These are phyloP conservation scores for Rhabdophis nuchalis DNA, from an alignment of 2,797 vertebrate genomes.

Conservation along the genomic window DNA sequence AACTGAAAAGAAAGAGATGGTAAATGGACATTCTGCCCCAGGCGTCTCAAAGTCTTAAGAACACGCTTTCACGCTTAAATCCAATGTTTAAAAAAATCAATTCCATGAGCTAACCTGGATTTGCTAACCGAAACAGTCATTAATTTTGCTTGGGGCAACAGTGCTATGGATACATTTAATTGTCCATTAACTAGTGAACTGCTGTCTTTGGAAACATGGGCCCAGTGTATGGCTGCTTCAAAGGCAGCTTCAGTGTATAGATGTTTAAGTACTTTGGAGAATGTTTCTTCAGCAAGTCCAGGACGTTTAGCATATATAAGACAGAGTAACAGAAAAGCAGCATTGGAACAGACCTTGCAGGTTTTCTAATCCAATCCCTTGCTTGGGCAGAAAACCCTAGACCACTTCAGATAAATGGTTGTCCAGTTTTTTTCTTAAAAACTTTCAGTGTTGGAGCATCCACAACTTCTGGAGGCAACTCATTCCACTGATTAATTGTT, in stretches of 20 bases:
- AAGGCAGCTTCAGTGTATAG: neutral
- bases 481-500: too few species aligned
- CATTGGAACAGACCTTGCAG: neutral
- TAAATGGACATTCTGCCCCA: neutral
- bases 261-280: neutral
- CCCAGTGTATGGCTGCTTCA: neutral
- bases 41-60: neutral
- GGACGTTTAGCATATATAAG: neutral
- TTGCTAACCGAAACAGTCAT: neutral
- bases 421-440: neutral
- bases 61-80: neutral
- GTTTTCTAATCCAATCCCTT: neutral
- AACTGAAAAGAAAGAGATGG: neutral
- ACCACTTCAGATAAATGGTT: neutral
- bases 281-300: neutral
- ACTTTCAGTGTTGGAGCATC: neutral
- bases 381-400: neutral
- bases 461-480: neutral
- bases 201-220: neutral
- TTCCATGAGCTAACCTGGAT: neutral
- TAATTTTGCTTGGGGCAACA: neutral
- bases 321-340: neutral
- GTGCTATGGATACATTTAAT: neutral
- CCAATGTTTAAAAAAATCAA: neutral
- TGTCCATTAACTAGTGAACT: neutral